Base-by-base conservation (phyloP, 92 coral and sea anemone species). In the Actinernus sp. region DNA sequence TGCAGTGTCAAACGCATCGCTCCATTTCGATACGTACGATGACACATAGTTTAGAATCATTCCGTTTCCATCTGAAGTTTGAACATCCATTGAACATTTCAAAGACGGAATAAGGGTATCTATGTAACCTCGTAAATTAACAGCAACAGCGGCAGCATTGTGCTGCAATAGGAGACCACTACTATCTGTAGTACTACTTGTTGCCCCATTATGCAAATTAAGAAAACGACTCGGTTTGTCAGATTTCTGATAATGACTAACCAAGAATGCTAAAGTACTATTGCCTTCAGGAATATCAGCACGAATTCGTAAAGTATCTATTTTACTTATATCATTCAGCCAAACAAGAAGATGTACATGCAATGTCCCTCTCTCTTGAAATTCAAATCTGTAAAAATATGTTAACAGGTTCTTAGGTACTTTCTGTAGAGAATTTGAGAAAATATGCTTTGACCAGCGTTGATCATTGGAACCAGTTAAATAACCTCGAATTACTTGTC, bases 271-370 rank as follows among this genome's bases (percentile, higher is more conserved):
- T 7, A 23, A n/a, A 4, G 17, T 4, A 16, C 33, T 11, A 48
- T 68, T 50, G 11, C 2, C 41, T 50, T 65, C 49, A 2, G 79
- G 79, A 39, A 68, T 69, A 17, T 50, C 78, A 4, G 85, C 85
- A 3, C 78, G 37, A 3, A 68, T 2, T 0, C 36, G 33, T 21
- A 64, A 44, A 0, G 39, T 7, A 31, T 63, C 41, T 0, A 31
- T 52, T 2, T 30, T 41, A 4, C n/a, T 32, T 14, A 53, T 13
- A 0, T 54, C 31, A 13, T 53, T 33, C 14, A 83, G 48, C 83
- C 89, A 83, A 0, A 83, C 62, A 0, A 83, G 53, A 33, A 83
- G 3, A 30, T 83, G 90, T 4, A 68, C n/a, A 17, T 84, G 90
- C 3, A 51, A 72, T 2, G 84, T 68, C 3, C 80, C 80, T 23